Base-by-base conservation (phyloP, 2,888 invertebrate genomes). In the Drosophila neonasuta region DNA sequence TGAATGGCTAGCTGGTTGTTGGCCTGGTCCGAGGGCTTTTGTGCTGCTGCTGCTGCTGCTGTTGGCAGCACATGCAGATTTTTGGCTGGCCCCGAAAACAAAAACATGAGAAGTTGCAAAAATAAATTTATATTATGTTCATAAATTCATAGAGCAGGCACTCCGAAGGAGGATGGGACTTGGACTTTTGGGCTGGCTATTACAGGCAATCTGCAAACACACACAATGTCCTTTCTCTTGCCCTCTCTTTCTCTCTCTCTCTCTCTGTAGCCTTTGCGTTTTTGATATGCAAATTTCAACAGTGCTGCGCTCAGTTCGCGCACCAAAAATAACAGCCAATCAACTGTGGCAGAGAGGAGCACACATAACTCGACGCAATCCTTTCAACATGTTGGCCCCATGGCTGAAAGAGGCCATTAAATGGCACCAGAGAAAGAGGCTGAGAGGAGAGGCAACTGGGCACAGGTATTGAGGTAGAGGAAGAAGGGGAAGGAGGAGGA, bases 51-150 rank as follows among this genome's bases (percentile, higher is more conserved):
- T 20, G 3, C 17, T 20, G 20, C 17, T 17, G 17, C 4, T 20
- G 20, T 20, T 20, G 20, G 66, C 68, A 65, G 71, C 60, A 71
- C 76, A 83, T 86, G 76, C 74, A 83, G 81, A 83, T 86, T 84
- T 86, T 83, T 49, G 61, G 74, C 64, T 82, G 5, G n/a, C 36
- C 6, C 6, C 36, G 36, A 36, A 80, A 85, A 84, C 82, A 87
- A 82, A 86, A 87, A 87, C 84, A 87, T 86, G 84, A 80, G 78
- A 82, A 82, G 86, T 86, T 80, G 86, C 84, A 85, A 85, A 88
- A 88, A 89, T 89, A 89, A 89, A 88, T 89, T 89, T 88, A 88
- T 88, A 89, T 89, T 89, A 88, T 88, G 85, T 85, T 88, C 89
- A 89, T 89, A 89, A 89, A 89, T 89, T 89, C 83, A 86, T 80